A percentile compares a stretch with the other conserved stretches of the same genome.
Conservation (phyloP, 2,888 invertebrate species). For the Xiphydria camelus region DNA sequence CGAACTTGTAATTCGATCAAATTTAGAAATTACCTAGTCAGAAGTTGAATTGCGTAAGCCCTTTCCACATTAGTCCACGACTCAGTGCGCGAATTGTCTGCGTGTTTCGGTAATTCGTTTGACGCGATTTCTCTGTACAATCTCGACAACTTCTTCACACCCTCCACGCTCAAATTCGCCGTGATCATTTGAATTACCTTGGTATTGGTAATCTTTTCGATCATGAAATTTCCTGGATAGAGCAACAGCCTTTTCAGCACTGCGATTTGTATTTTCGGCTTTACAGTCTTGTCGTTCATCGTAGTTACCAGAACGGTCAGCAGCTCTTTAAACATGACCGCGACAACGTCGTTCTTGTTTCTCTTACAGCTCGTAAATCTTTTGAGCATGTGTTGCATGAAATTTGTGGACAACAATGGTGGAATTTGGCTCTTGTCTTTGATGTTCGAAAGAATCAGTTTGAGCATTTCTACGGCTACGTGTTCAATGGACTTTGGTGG, state of each 20-base stretch:
- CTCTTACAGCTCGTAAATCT: conserved; percentile 66
- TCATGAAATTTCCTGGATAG: conserved; percentile 72
- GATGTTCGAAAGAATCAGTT: conserved; percentile 61
- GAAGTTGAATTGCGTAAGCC: conserved; percentile 66
- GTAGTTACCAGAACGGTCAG: conserved; percentile 61
- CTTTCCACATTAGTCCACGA: conserved; percentile 72
- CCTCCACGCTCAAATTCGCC: conserved; percentile 63
- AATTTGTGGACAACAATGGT: conserved; percentile 66
- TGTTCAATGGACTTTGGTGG: conserved; percentile 66
- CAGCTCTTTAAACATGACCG: conserved; percentile 63
- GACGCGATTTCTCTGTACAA: conserved; percentile 66
- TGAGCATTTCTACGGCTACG: conserved; percentile 65
- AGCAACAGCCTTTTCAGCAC: conserved; percentile 69
- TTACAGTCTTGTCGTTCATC: conserved; percentile 60
- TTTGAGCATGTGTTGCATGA: conserved; percentile 67
- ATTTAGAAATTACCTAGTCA: conserved; percentile 54
- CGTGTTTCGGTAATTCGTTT: conserved; percentile 61
- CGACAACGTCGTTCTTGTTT: conserved; percentile 64
- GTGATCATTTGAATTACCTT: conserved; percentile 68
- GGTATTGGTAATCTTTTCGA: conserved; percentile 72
- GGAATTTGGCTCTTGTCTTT: conserved; percentile 62
- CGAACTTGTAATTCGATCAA: too few relatives aligned
- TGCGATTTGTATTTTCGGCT: conserved; percentile 62
- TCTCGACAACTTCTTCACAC: conserved; percentile 67
- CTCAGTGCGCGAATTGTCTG: conserved; percentile 60